Percentiles rank a stretch among this genome's conserved stretches.
Evolutionary conservation across 2,113 vertebrate genomes (phyloP).

Genomic region (Cichladusa arquata): DNA sequence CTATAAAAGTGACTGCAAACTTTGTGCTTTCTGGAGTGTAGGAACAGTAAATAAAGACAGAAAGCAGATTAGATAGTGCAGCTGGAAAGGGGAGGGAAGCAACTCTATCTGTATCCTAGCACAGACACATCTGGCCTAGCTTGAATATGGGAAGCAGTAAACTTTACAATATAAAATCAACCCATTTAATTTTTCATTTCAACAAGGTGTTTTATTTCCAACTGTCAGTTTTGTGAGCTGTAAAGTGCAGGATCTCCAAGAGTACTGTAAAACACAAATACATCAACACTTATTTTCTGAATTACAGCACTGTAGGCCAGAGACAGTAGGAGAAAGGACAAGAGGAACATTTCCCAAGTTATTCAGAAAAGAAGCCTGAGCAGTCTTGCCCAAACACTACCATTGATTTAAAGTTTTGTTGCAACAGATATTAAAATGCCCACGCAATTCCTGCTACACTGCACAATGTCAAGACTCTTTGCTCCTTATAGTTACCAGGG

Average conservation of each 20-base stretch:
- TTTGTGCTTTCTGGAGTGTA: not conserved
- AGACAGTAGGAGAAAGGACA: not conserved
- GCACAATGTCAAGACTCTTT: not conserved
- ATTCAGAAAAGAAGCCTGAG: not conserved
- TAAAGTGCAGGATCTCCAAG: not conserved
- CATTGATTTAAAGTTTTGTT: not conserved
- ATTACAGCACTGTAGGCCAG: not conserved
- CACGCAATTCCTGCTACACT: fast-evolving
- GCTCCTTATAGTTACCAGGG: not conserved
- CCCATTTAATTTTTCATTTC: not conserved
- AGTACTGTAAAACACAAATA: not conserved
- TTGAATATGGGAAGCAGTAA: not conserved
- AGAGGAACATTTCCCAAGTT: not conserved
- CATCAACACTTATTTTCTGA: not conserved
- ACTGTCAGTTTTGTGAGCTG: not conserved
- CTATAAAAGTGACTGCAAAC: not conserved
- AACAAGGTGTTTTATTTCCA: not conserved
- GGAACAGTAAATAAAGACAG: not conserved
- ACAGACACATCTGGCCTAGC: not conserved
- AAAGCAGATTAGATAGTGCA: not conserved
- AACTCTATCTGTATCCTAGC: not conserved
- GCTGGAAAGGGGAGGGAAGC: not conserved
- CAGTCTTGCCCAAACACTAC: not conserved
- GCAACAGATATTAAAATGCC: not conserved
- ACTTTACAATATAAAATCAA: not conserved